phyloP scores from a whole-genome alignment of 35 echinoderm and acorn worm genomes.

The Lytechinus pictus region DNA sequence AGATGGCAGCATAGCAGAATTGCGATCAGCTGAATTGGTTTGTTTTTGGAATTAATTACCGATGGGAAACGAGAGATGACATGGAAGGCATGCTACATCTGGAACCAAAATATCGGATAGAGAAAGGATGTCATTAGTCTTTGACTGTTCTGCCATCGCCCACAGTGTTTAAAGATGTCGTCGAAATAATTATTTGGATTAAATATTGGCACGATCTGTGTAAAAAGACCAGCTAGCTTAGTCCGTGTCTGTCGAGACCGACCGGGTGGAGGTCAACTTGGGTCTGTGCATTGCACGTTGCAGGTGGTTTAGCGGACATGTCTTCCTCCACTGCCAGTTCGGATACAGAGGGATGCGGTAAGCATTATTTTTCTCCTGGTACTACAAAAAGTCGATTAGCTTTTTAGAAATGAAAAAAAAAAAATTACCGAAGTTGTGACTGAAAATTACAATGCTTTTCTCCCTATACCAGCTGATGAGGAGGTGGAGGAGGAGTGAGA shows the following conservation, averaged over 20 bases:
- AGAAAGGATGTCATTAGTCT: neutral
- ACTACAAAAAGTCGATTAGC: too few species aligned
- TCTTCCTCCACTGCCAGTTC: conserved; percentile 36
- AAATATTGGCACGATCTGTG: neutral
- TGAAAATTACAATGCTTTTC: too few species aligned
- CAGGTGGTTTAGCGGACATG: conserved; percentile 22
- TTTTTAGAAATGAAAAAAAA: too few species aligned
- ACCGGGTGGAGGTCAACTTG: neutral
- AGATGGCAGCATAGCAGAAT: neutral
- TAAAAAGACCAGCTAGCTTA: neutral
- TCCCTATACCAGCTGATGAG: too few species aligned
- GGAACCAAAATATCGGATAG: neutral
- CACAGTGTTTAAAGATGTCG: conserved; percentile 7
- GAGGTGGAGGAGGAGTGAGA: too few species aligned
- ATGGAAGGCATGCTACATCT: conserved; percentile 23
- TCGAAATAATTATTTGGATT: neutral
- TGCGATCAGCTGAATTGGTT: neutral
- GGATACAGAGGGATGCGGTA: conserved; percentile 48
- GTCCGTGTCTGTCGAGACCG: neutral
- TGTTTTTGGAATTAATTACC: conserved; percentile 47
- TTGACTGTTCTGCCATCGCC: neutral
- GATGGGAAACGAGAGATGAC: neutral
- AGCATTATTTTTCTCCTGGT: neutral
- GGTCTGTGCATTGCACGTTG: neutral
- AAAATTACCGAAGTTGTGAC: too few species aligned